These are phyloP conservation scores for Varecia variegata DNA, from an alignment of 2,797 vertebrate genomes.

Conservation along the genomic window DNA sequence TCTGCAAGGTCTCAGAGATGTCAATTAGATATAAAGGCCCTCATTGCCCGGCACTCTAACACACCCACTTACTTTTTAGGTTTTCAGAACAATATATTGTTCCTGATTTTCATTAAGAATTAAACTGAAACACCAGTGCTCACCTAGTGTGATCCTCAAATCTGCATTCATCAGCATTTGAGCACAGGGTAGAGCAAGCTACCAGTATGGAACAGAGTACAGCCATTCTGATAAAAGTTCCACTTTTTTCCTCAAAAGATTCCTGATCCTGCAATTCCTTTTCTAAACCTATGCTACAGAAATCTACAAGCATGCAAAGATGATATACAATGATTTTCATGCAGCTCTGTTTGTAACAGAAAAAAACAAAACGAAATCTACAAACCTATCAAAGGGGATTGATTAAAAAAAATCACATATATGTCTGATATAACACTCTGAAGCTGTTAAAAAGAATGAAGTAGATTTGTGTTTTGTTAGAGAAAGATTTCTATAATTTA, in stretches of 20 bases:
- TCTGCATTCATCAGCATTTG: not conserved
- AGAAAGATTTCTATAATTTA: slow-evolving; percentile 26
- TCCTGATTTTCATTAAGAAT: not conserved
- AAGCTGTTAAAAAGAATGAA: slow-evolving; percentile 18
- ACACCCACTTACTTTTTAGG: not conserved
- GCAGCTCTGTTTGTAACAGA: not conserved
- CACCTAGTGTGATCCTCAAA: not conserved
- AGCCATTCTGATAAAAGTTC: not conserved
- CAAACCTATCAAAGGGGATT: not conserved
- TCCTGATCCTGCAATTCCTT: not conserved
- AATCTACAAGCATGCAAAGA: not conserved
- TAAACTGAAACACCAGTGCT: not conserved
- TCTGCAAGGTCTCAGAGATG: not conserved
- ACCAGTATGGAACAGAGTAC: not conserved
- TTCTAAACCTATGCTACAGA: not conserved
- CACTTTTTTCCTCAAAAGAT: not conserved
- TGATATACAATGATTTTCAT: not conserved
- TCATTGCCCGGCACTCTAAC: not conserved
- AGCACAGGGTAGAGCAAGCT: not conserved
- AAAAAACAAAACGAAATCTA: not conserved
- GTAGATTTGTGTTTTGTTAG: not conserved
- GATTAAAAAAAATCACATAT: not conserved
- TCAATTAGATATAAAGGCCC: not conserved
- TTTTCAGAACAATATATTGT: not conserved
- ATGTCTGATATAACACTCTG: not conserved